Conservation (phyloP, 2,888 invertebrate genomes). For the Latheticus oryzae region DNA sequence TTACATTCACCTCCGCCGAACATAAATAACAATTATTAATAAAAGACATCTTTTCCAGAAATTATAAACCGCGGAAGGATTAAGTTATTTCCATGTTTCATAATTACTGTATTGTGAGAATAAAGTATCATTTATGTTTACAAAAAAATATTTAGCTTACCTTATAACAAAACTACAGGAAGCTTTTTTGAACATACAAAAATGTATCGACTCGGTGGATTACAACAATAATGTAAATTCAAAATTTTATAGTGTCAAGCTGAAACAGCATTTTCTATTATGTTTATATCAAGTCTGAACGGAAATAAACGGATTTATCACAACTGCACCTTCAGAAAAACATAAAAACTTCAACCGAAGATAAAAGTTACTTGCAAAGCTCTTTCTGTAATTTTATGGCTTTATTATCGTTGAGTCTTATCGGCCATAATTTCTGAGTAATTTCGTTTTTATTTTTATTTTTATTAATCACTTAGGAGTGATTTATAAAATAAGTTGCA, state of each 20-base stretch:
- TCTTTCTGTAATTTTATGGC: slow-evolving; percentile 38
- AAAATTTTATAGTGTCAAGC: too few species aligned
- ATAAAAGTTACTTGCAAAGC: slow-evolving; percentile 39
- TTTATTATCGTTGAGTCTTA: slow-evolving; percentile 39
- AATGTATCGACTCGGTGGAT: too few species aligned
- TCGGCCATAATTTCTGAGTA: slow-evolving; percentile 36
- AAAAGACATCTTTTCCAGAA: slow-evolving; percentile 1
- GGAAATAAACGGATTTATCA: slow-evolving; percentile 38
- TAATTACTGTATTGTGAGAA: neutral
- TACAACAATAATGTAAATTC: too few species aligned
- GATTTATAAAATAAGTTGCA: slow-evolving; percentile 16
- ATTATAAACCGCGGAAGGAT: too few species aligned
- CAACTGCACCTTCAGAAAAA: slow-evolving; percentile 37
- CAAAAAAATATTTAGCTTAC: too few species aligned
- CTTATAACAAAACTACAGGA: too few species aligned
- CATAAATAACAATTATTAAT: neutral
- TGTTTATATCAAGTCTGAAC: slow-evolving; percentile 19
- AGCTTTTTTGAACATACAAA: too few species aligned
- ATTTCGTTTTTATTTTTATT: slow-evolving; percentile 34
- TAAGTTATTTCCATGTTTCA: slow-evolving; percentile 1
- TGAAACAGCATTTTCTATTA: too few species aligned
- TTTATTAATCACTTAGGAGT: slow-evolving; percentile 33
- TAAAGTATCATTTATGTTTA: too few species aligned
- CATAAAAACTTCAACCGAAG: slow-evolving; percentile 29
- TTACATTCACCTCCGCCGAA: neutral